phyloP scores from a whole-genome alignment of 2,113 vertebrate genomes.

The Toxotes chatareus region DNA sequence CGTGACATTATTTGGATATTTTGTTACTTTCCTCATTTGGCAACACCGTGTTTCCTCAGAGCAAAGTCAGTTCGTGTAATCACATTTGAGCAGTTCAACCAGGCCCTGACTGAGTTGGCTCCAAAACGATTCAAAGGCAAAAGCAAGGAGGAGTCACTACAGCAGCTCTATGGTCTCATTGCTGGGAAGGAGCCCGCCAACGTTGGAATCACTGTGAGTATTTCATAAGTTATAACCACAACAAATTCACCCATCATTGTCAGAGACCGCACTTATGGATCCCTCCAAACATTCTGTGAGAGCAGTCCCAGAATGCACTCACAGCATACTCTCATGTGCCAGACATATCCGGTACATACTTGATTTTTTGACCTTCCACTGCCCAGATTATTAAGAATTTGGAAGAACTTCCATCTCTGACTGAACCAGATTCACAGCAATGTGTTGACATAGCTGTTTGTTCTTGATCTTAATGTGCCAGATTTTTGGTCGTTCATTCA shows the following conservation, averaged over 20 bases:
- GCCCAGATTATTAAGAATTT: not conserved
- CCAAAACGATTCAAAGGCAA: slow-evolving; percentile 88
- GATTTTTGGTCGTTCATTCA: too few relatives aligned
- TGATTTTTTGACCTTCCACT: too few relatives aligned
- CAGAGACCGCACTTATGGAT: not conserved
- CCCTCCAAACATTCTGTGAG: not conserved
- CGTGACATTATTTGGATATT: not conserved
- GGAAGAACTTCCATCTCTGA: not conserved
- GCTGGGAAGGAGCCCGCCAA: slow-evolving; percentile 88
- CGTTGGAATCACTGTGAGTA: slow-evolving; percentile 85
- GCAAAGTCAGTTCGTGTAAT: slow-evolving; percentile 87
- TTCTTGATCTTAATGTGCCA: not conserved
- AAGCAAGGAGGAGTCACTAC: slow-evolving; percentile 84
- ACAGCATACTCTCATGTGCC: too few relatives aligned
- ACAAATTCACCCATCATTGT: not conserved
- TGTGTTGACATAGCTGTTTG: not conserved
- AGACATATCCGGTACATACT: too few relatives aligned
- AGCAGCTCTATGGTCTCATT: slow-evolving; percentile 84
- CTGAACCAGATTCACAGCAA: not conserved
- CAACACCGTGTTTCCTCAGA: slow-evolving; percentile 75
- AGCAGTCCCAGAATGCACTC: too few relatives aligned
- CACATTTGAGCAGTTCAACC: slow-evolving; percentile 88
- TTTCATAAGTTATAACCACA: not conserved
- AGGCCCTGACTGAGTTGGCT: slow-evolving; percentile 88
- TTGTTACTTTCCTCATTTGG: slow-evolving; percentile 29